These are phyloP conservation scores for Laspeyria flexula DNA, from an alignment of 2,888 invertebrate genomes.

Conservation along the genomic window DNA sequence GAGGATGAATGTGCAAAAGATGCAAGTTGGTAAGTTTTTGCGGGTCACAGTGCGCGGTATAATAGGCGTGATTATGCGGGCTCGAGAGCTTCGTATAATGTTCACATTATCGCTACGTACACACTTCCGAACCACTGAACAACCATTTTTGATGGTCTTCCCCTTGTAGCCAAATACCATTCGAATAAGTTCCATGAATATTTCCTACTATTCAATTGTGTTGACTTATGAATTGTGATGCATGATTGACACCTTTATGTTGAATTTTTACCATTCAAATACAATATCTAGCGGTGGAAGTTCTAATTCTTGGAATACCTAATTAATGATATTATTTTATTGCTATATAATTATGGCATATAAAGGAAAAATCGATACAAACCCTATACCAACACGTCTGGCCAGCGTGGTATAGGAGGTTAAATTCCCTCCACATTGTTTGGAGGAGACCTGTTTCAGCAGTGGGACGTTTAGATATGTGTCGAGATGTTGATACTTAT, in stretches of 20 bases:
- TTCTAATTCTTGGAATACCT: background rate
- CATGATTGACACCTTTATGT: background rate
- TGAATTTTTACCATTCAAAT: background rate
- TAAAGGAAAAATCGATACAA: too few relatives aligned
- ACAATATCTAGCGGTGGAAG: background rate
- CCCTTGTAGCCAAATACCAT: conserved; percentile 36
- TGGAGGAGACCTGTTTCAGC: too few relatives aligned
- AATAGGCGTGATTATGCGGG: conserved; percentile 77
- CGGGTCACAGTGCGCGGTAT: conserved; percentile 42
- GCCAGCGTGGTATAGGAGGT: too few relatives aligned
- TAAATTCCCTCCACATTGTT: too few relatives aligned
- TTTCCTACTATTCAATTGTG: conserved; percentile 30
- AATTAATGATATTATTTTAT: too few relatives aligned
- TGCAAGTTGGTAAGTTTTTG: conserved; percentile 82
- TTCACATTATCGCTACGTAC: conserved; percentile 78
- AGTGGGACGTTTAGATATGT: too few relatives aligned
- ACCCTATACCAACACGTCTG: too few relatives aligned
- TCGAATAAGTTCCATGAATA: conserved; percentile 39
- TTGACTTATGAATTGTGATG: background rate
- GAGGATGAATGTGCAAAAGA: conserved; percentile 64
- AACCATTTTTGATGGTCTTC: conserved; percentile 52
- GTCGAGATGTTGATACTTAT: too few relatives aligned
- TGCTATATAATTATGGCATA: too few relatives aligned
- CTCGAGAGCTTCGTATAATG: conserved; percentile 81
- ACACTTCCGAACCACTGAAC: conserved; percentile 73